Base-by-base conservation (phyloP, 2,888 invertebrate species). In the Drosophila cognata region DNA sequence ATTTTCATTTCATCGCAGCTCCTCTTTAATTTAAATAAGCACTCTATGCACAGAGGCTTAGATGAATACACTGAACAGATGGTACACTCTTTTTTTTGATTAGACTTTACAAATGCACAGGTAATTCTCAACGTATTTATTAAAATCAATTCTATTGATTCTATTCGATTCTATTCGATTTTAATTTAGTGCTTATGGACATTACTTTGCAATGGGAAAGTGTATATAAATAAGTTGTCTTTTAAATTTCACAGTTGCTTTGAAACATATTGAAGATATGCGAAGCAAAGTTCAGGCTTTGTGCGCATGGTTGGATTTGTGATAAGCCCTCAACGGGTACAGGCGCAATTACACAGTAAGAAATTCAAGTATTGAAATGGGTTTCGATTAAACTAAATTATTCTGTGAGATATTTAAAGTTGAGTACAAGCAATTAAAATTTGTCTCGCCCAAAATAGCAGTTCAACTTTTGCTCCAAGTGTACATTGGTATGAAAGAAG, bases 221-320 rank as follows among this genome's bases (percentile, higher is more conserved):
- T 13, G 35, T 50, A 35, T n/a, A 16, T 28, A 10, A 28, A 16
- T 2, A 58, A 57, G 13, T 7, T 16, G 11, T 2, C 4, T 38
- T 21, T 13, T 33, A 64, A 31, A 4, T 10, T 16, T 25, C 35
- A 18, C 21, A 13, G 29, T 41, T 18, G n/a, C 11, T 7, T 35
- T 38, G 1, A 10, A 53, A 11, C 33, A n/a, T n/a, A 55, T 29
- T 35, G 31, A 55, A 71, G 73, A 74, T 79, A 79, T 53, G 43
- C 33, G 52, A 28, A 48, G 28, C 56, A 53, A 63, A 77, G 68
- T 61, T 68, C 46, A 73, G 48, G 11, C 79, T 25, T 21, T 48
- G 53, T 10, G 13, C 63, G 67, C 50, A 60, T 74, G 79, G 58
- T 46, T 50, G 33, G 57, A 13, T 50, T 63, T 50, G 61, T n/a